phyloP scores from a whole-genome alignment of 2,888 invertebrate genomes.

The Matsumyia berberina region DNA sequence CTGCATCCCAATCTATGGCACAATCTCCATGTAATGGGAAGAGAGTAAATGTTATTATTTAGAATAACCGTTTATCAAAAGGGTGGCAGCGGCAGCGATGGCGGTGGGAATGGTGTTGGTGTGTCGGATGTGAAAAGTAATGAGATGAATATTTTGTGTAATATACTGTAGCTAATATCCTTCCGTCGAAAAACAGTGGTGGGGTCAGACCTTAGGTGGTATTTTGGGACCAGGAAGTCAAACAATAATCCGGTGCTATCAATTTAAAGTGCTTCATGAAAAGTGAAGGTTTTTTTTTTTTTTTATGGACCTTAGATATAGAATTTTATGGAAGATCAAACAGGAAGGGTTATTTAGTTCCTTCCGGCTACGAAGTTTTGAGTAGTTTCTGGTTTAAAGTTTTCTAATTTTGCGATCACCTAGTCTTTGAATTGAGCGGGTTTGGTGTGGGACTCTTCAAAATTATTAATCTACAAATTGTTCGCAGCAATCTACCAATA shows the following conservation, averaged over 20 bases:
- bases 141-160: conserved; percentile 72
- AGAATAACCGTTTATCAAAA: conserved; percentile 68
- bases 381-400: too few relatives aligned
- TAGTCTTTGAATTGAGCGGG: too few relatives aligned
- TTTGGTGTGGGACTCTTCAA: too few relatives aligned
- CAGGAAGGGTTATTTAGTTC: not conserved
- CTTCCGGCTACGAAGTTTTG: too few relatives aligned
- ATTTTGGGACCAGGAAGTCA: conserved; percentile 47
- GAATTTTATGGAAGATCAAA: not conserved
- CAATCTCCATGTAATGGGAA: conserved; percentile 47
- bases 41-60: conserved; percentile 72
- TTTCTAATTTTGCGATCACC: too few relatives aligned
- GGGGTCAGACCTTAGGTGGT: conserved; percentile 54
- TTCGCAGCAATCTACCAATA: too few relatives aligned
- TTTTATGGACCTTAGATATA: not conserved
- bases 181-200: conserved; percentile 30
- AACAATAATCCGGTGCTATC: conserved; percentile 47
- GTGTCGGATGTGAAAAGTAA: conserved; percentile 69
- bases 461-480: too few relatives aligned
- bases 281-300: conserved; percentile 12
- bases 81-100: not conserved
- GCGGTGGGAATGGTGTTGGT: conserved; percentile 5
- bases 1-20: conserved; percentile 40
- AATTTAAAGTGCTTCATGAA: conserved; percentile 60
- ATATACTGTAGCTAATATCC: conserved; percentile 61